Conservation (phyloP, 2,888 invertebrate genomes). For the Gortyna flavago region DNA sequence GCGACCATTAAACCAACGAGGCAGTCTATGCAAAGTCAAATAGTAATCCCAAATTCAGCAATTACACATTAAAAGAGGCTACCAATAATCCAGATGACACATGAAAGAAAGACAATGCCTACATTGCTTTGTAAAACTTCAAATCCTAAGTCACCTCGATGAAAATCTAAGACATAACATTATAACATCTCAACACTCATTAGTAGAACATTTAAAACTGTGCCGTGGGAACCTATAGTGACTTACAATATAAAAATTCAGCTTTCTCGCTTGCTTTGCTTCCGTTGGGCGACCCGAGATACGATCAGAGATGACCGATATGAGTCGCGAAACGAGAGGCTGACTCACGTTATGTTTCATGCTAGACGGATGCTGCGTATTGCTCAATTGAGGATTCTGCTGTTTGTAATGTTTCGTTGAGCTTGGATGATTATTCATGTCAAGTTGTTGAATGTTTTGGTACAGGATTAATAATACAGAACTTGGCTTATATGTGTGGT, state of each 20-base stretch:
- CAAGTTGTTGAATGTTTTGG: conserved; percentile 2
- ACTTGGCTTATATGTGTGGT: neutral
- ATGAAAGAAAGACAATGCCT: neutral
- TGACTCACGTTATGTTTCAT: conserved; percentile 67
- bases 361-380: conserved; percentile 66
- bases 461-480: neutral
- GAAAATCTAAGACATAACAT: conserved; percentile 20
- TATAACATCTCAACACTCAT: conserved; percentile 10
- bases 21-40: neutral
- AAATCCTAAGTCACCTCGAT: neutral
- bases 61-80: neutral
- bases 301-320: conserved; percentile 84
- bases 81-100: neutral
- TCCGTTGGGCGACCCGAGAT: conserved; percentile 84
- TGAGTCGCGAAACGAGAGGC: conserved; percentile 76
- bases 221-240: conserved; percentile 83
- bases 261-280: conserved; percentile 85
- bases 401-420: conserved; percentile 18
- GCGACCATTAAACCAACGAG: neutral
- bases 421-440: conserved; percentile 7
- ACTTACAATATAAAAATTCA: conserved; percentile 84
- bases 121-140: neutral
- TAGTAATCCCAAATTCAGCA: neutral
- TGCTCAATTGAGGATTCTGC: conserved; percentile 59
- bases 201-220: conserved; percentile 68